Evolutionary conservation across 2,888 invertebrate species (phyloP).

Genomic region (Sympetrum striolatum): DNA sequence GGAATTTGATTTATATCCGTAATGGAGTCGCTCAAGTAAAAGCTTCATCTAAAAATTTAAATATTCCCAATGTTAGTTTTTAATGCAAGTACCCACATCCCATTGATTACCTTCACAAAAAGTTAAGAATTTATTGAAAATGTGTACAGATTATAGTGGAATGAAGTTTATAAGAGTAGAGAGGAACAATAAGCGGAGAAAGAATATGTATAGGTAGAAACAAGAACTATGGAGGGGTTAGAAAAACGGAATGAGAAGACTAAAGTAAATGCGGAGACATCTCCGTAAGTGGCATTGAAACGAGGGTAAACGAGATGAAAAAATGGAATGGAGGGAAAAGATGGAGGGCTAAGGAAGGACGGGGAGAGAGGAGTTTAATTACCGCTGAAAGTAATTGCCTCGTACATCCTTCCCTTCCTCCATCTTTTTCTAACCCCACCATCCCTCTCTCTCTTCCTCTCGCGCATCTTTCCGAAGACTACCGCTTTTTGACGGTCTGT

Average conservation of each 20-base stretch:
- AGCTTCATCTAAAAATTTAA: no score
- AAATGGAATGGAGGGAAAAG: neutral
- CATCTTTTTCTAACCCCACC: neutral
- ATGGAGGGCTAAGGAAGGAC: neutral
- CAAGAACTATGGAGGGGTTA: neutral
- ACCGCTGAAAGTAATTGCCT: conserved; percentile 42
- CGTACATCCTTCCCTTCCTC: neutral
- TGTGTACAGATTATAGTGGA: neutral
- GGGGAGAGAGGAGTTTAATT: neutral
- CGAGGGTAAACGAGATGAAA: neutral
- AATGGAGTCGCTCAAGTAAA: no score
- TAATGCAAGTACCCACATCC: no score
- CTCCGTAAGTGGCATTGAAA: conserved; percentile 34
- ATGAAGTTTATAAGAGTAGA: neutral
- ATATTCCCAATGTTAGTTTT: no score
- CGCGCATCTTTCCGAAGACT: neutral
- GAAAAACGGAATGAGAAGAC: neutral
- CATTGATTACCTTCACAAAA: no score
- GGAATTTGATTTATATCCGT: no score
- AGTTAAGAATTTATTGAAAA: neutral
- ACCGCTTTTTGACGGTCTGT: neutral
- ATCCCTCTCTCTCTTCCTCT: no score
- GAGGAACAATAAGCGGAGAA: neutral
- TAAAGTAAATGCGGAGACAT: conserved; percentile 20
- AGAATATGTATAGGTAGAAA: no score